Base-by-base conservation (phyloP, 2,797 vertebrate species). In the Orestias chungarensis region DNA sequence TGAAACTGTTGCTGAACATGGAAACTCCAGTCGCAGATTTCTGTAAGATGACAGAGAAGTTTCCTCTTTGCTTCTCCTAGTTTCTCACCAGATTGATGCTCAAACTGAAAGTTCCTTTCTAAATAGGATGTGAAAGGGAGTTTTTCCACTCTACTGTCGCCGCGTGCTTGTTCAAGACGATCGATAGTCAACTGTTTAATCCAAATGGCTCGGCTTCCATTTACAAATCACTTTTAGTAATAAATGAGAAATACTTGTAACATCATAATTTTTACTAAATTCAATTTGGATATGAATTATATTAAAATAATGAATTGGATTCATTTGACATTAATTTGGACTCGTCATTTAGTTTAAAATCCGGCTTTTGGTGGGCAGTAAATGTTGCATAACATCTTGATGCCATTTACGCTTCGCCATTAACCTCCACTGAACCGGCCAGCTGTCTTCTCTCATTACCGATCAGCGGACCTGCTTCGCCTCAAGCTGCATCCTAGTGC, bases 401-500 rank as follows among this genome's bases (percentile, higher is more conserved):
- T 87, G 85, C 89, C 89, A 88, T 89, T 83, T 81, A 80, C 66
- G 64, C 80, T 88, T 86, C 85, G 84, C 82, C 71, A 83, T 88
- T 92, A 86, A 90, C 90, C 91, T 89, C 88, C 67, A 23, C 78
- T 91, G 90, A 93, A 92, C 89, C 93, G 85, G 90, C 87, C 88
- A 84, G 85, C 91, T 94, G 93, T 93, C 93, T 78, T 78, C 62
- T 92, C 84, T 89, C 86, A 86, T 94, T 93, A 93, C 82, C 4
- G 8, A 81, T 81, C 55, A 52, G 85, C 88, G 85, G 49, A 86
- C 79, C 84, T 73, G 79, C 78, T 80, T 87, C 73, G 59, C 67
- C 15, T 35, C 72, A 84, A 91, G 89, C 85, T 81, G 68, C 64
- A 80, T 80, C 83, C 66, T 52, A 85, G 85, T 76, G 83, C 75